phyloP scores from a whole-genome alignment of 2,888 invertebrate species.

The Drosophila anceps region DNA sequence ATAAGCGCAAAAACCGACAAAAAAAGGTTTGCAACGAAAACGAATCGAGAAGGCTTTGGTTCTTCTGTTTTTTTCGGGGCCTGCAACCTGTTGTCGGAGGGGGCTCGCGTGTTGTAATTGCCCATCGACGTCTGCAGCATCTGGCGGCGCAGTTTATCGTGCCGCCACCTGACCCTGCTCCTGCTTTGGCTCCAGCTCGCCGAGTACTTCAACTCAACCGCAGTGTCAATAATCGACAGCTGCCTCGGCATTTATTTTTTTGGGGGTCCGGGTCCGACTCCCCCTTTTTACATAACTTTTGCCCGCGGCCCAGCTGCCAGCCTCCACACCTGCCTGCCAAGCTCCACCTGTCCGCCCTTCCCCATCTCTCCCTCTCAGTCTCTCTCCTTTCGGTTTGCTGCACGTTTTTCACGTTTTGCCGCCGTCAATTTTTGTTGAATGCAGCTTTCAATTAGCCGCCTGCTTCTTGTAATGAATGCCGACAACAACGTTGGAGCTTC shows the following conservation, averaged over 20 bases:
- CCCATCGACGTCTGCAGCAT: slow-evolving; percentile 69
- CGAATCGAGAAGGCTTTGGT: slow-evolving; percentile 30
- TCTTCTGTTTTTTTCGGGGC: slow-evolving; percentile 31
- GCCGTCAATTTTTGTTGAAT: slow-evolving; percentile 67
- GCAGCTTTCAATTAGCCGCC: slow-evolving; percentile 80
- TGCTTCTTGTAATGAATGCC: slow-evolving; percentile 76
- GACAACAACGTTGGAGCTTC: slow-evolving; percentile 57
- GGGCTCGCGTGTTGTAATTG: slow-evolving; percentile 79
- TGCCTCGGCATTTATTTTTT: slow-evolving; percentile 68
- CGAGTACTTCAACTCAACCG: slow-evolving; percentile 46
- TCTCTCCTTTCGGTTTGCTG: not conserved
- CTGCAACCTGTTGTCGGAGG: slow-evolving; percentile 45
- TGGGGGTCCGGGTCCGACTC: slow-evolving; percentile 44
- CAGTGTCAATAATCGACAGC: slow-evolving; percentile 81
- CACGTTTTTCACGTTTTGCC: slow-evolving; percentile 64
- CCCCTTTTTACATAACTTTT: slow-evolving; percentile 73
- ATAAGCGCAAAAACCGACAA: slow-evolving; percentile 21
- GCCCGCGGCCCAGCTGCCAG: slow-evolving; percentile 29
- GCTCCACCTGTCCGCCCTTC: slow-evolving; percentile 2
- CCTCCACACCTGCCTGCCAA: slow-evolving; percentile 22
- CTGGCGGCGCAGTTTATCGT: slow-evolving; percentile 74
- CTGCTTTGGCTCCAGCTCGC: not conserved
- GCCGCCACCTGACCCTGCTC: not conserved
- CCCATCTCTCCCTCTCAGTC: not conserved
- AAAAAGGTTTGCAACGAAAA: slow-evolving; percentile 11